These are phyloP conservation scores for Azorinus chamasolen DNA, from an alignment of 2,888 invertebrate species.

Conservation along the genomic window DNA sequence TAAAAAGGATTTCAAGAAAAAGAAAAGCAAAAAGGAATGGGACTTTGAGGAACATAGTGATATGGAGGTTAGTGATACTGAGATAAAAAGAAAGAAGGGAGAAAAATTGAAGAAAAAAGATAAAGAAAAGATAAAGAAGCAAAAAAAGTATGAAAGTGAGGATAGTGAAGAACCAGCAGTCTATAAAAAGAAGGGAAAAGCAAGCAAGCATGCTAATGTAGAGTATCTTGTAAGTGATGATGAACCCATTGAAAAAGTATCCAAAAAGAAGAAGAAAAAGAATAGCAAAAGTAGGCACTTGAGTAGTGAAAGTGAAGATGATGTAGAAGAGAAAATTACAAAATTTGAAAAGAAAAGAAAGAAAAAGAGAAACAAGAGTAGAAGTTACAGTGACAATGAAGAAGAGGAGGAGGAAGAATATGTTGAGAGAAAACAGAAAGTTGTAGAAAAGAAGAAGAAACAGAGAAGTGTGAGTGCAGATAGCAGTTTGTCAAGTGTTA, in stretches of 20 bases:
- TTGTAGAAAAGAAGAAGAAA: not conserved
- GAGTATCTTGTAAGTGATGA: slow-evolving; percentile 1
- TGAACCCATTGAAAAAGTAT: not conserved
- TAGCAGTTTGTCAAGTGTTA: not conserved
- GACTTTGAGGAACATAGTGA: slow-evolving; percentile 34
- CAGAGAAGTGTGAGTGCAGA: not conserved
- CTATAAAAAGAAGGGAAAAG: slow-evolving; percentile 1
- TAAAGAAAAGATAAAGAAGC: slow-evolving; percentile 25
- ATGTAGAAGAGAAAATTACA: not conserved
- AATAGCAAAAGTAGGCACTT: not conserved
- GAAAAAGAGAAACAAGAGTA: not conserved
- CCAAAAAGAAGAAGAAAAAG: not conserved
- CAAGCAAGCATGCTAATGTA: not conserved
- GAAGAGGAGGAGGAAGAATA: slow-evolving; percentile 29
- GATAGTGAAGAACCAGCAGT: slow-evolving; percentile 20
- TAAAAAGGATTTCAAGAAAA: not conserved
- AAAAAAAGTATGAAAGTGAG: slow-evolving; percentile 25
- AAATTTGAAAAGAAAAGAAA: slow-evolving; percentile 1
- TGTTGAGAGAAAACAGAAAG: slow-evolving; percentile 20
- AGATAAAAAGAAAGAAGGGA: slow-evolving; percentile 18
- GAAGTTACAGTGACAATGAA: slow-evolving; percentile 9
- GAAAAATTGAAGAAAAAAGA: slow-evolving; percentile 15
- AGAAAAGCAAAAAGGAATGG: slow-evolving; percentile 40
- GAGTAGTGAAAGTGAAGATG: too few species aligned
- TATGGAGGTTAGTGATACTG: slow-evolving; percentile 2